These are phyloP conservation scores for Dasysyrphus tricinctus DNA, from an alignment of 2,888 invertebrate genomes.

Conservation along the genomic window DNA sequence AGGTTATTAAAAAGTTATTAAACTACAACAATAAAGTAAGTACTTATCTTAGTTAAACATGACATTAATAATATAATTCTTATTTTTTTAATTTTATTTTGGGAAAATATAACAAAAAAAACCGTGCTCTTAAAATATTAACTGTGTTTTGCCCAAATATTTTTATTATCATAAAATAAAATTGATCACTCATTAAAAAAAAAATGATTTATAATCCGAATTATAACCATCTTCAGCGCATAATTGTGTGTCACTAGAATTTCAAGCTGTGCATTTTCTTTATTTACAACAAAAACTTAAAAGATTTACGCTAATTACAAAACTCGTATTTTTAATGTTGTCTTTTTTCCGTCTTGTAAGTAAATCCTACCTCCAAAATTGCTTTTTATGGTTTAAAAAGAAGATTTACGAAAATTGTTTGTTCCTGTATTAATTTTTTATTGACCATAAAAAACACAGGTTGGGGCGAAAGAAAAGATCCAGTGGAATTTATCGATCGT, in stretches of 20 bases:
- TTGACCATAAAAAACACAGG: conserved; percentile 45
- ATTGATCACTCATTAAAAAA: conserved; percentile 6
- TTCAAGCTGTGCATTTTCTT: conserved; percentile 61
- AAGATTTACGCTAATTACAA: conserved; percentile 72
- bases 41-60: too few species aligned
- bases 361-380: conserved; percentile 21
- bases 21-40: too few species aligned
- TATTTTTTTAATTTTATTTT: too few species aligned
- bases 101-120: too few species aligned
- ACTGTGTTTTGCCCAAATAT: background rate
- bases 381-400: conserved; percentile 23
- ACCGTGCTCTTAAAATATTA: background rate
- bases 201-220: background rate
- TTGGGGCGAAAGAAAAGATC: background rate
- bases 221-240: background rate
- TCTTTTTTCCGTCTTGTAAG: conserved; percentile 2
- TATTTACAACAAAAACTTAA: conserved; percentile 30
- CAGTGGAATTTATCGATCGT: background rate
- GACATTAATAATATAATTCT: too few species aligned
- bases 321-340: conserved; percentile 23
- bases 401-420: conserved; percentile 27
- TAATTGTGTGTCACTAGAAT: conserved; percentile 63
- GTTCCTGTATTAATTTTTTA: conserved; percentile 1
- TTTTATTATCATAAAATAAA: conserved; percentile 2
- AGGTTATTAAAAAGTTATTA: too few species aligned